Evolutionary conservation across 2,888 invertebrate genomes (phyloP), one percentile per base, ranked within the genome.

Genomic region (Aspidiotus destructor): DNA sequence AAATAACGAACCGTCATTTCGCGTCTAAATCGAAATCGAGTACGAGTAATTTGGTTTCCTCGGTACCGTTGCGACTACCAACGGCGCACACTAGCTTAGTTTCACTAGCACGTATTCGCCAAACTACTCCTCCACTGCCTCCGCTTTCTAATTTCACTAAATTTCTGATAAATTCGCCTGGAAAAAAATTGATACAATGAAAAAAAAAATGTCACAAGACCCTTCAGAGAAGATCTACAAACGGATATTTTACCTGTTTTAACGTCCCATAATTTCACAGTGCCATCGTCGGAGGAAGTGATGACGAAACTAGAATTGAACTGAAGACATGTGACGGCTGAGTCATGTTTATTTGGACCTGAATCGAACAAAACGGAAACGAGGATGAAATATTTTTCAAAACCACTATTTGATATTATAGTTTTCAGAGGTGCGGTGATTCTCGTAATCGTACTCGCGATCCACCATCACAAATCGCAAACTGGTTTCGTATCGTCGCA

Each of bases 241-340:
- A 48, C n/a, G 48, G 6, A 3, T 13, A 48, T 48, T 48, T 65
- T 74, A 78, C 92, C 94, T 68, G 94, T 96, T 77, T 89, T 88
- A 60, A 98, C 88, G 80, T 99, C 97, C 99, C 99, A 99, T 70
- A 99, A 82, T 79, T 99, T 99, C 16, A 99, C 99, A 2, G 97
- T 98, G 69, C 99, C 99, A 79, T 99, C 99, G 77, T 99, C 99
- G 1, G 97, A 97, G 13, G 98, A 98, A 40, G 98, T 97, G 75
- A 98, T 95, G 73, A 99, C 97, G 82, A 98, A 96, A 72, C 92
- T 89, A 76, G 88, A 90, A 80, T 95, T 94, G 75, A 97, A 95
- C 79, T 98, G 97, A 73, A 99, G 85, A 80, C 97, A 97, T 55
- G 99, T 99, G 69, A 99, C 98, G 64, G 98, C 98, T 71, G 97